Evolutionary conservation across 30 jellyfish, hydroid and myxozoan genomes (phyloP).

Genomic region (Mastigias papua): DNA sequence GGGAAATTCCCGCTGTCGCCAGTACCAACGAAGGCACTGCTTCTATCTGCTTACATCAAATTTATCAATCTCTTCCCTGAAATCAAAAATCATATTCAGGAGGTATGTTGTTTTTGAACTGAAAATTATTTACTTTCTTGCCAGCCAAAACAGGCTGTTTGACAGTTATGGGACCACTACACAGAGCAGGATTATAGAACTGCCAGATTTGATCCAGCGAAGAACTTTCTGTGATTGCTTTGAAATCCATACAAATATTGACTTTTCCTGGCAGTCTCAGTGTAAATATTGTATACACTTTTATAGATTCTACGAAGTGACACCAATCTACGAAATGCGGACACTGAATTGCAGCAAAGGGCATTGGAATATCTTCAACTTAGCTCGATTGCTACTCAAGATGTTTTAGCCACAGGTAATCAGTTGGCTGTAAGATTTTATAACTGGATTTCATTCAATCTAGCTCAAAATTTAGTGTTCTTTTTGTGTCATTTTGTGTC

Average conservation of each 20-base stretch:
- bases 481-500: too few relatives aligned
- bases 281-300: not conserved
- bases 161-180: too few relatives aligned
- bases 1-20: constrained; percentile 84
- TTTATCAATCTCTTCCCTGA: constrained; percentile 96
- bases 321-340: constrained; percentile 88
- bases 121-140: not conserved
- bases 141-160: too few relatives aligned
- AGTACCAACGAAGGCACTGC: constrained; percentile 82
- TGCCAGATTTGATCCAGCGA: too few relatives aligned
- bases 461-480: too few relatives aligned
- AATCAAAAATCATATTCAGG: constrained; percentile 87
- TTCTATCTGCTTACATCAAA: constrained; percentile 91
- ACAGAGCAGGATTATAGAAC: too few relatives aligned
- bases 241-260: too few relatives aligned
- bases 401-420: constrained; percentile 93
- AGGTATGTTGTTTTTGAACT: constrained; percentile 27
- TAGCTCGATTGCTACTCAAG: constrained; percentile 93
- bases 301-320: constrained; percentile 82
- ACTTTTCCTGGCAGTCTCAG: too few relatives aligned
- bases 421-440: too few relatives aligned
- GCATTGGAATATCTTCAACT: constrained; percentile 93
- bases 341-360: constrained; percentile 92
- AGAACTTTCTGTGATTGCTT: too few relatives aligned
- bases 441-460: too few relatives aligned